phyloP scores from a whole-genome alignment of 2,113 vertebrate species.

The Procavia capensis region DNA sequence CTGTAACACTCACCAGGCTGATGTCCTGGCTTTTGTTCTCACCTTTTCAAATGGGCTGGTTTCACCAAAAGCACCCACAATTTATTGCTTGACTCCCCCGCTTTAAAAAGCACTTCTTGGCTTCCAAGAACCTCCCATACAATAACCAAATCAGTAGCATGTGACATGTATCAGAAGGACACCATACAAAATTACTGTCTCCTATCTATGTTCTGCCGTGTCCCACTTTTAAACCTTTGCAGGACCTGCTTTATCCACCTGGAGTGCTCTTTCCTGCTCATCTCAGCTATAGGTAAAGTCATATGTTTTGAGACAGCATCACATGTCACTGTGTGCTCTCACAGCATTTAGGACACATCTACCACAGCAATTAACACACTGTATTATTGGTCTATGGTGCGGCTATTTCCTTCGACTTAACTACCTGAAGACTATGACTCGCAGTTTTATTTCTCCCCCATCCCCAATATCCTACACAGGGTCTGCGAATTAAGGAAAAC shows the following conservation, averaged over 20 bases:
- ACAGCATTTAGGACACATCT: not conserved
- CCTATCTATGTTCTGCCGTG: not conserved
- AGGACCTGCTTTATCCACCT: not conserved
- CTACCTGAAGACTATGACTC: not conserved
- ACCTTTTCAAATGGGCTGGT: not conserved
- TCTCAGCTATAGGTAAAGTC: not conserved
- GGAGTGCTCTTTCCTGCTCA: not conserved
- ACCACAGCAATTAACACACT: not conserved
- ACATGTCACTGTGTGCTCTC: not conserved
- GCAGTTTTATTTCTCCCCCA: conserved; percentile 18
- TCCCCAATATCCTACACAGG: not conserved
- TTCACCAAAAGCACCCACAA: not conserved
- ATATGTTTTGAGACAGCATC: not conserved
- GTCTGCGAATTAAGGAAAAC: not conserved
- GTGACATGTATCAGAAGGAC: too few relatives aligned
- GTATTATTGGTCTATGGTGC: not conserved
- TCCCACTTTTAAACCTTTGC: not conserved
- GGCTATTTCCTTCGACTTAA: conserved; percentile 3
- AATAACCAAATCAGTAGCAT: not conserved
- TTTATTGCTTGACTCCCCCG: not conserved
- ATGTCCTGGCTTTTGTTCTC: not conserved
- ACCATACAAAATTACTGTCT: not conserved
- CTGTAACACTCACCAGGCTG: not conserved
- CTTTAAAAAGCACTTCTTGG: not conserved
- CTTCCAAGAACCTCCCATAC: not conserved